phyloP scores from a whole-genome alignment of 1,140 invertebrate genomes.

The Halictus rubicundus region DNA sequence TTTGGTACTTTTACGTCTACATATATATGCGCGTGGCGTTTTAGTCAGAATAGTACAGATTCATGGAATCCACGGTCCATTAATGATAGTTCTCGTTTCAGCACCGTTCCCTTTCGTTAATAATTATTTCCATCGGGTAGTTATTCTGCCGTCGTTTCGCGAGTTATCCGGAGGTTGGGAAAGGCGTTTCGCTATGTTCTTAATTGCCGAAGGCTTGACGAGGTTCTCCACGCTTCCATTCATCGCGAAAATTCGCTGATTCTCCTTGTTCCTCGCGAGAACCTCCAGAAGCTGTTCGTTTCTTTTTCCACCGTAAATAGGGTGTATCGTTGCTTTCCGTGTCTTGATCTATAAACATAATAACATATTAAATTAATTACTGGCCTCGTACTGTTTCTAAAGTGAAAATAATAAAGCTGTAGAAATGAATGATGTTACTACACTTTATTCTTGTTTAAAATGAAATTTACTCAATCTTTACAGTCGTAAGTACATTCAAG shows the following conservation, averaged over 20 bases:
- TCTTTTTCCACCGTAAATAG: constrained; percentile 38
- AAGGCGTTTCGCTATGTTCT: constrained; percentile 4
- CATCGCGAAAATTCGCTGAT: background rate
- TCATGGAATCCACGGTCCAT: background rate
- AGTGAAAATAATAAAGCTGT: no score
- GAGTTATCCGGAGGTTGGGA: background rate
- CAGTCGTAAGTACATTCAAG: no score
- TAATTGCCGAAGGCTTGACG: constrained; percentile 12
- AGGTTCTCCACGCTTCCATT: background rate
- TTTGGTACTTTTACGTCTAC: no score
- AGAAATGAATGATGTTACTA: no score
- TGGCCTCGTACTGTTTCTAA: no score
- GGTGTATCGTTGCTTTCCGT: constrained; percentile 48
- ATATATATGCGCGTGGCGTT: no score
- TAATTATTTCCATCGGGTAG: background rate
- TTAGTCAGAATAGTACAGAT: no score
- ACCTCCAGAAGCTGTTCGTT: background rate
- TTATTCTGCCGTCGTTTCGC: background rate
- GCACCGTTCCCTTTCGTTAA: background rate
- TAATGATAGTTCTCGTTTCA: background rate
- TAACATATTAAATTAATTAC: background rate
- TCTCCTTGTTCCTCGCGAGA: background rate
- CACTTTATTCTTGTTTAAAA: no score
- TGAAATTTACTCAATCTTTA: no score
- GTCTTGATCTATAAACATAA: background rate